These are phyloP conservation scores for Empis livida DNA, from an alignment of 2,888 invertebrate genomes.

Conservation along the genomic window DNA sequence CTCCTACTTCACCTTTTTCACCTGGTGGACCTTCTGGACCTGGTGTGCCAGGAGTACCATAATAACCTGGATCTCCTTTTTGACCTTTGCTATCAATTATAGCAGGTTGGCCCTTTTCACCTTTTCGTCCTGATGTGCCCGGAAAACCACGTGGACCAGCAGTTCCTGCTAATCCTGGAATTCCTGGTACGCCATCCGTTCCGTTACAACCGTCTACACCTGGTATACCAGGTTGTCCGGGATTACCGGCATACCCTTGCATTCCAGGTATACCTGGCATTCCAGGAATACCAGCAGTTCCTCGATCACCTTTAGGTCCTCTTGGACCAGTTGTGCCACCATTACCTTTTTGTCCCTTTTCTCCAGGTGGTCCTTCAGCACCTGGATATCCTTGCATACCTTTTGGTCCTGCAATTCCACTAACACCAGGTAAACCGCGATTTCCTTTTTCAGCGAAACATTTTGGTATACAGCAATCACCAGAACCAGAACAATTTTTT, in stretches of 20 bases:
- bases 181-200: slow-evolving; percentile 72
- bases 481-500: slow-evolving; percentile 51
- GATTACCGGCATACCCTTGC: slow-evolving; percentile 28
- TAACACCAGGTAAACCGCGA: slow-evolving; percentile 58
- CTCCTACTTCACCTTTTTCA: slow-evolving; percentile 60
- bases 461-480: slow-evolving; percentile 70
- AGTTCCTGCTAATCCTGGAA: slow-evolving; percentile 52
- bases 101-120: slow-evolving; percentile 72
- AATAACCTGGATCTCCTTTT: slow-evolving; percentile 60
- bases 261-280: slow-evolving; percentile 53
- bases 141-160: slow-evolving; percentile 65
- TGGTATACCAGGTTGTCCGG: slow-evolving; percentile 63
- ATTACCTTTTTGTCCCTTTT: slow-evolving; percentile 82
- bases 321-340: slow-evolving; percentile 67
- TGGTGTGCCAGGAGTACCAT: slow-evolving; percentile 27
- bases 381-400: slow-evolving; percentile 73
- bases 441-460: slow-evolving; percentile 82
- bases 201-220: slow-evolving; percentile 95
- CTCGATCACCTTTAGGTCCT: slow-evolving; percentile 75
- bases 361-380: slow-evolving; percentile 69
- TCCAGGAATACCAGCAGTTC: slow-evolving; percentile 77
- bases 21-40: slow-evolving; percentile 40
- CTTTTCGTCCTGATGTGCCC: slow-evolving; percentile 35
- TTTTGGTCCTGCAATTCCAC: slow-evolving; percentile 58
- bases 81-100: slow-evolving; percentile 54